phyloP scores from a whole-genome alignment of 2,797 vertebrate genomes.

The Hippoglossus hippoglossus region DNA sequence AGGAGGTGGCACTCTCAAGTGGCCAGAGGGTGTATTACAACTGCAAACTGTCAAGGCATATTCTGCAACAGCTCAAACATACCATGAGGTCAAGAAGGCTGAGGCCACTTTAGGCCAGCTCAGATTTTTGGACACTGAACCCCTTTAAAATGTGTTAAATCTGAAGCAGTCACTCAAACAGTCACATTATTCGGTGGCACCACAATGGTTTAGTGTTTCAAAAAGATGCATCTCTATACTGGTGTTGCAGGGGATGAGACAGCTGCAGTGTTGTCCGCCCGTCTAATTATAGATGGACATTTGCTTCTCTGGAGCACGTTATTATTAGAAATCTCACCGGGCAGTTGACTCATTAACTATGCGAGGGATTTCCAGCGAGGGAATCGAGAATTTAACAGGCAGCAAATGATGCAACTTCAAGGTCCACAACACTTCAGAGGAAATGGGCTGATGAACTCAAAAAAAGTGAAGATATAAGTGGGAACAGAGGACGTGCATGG shows the following conservation, averaged over 20 bases:
- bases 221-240: constrained; percentile 22
- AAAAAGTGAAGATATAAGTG: not conserved
- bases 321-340: constrained; percentile 79
- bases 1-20: constrained; percentile 52
- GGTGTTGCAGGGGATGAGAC: constrained; percentile 35
- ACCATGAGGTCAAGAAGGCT: not conserved
- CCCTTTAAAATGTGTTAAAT: not conserved
- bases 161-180: not conserved
- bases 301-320: constrained; percentile 70
- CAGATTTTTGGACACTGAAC: not conserved
- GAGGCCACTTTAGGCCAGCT: not conserved
- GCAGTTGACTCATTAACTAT: constrained; percentile 76
- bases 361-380: constrained; percentile 62
- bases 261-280: constrained; percentile 56
- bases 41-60: constrained; percentile 2
- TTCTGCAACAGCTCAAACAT: not conserved
- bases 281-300: constrained; percentile 80
- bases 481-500: constrained; percentile 13
- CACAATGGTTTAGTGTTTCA: constrained; percentile 24
- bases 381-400: constrained; percentile 54
- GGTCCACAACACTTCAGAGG: not conserved
- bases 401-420: constrained; percentile 40
- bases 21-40: constrained; percentile 53
- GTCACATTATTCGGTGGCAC: not conserved
- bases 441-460: not conserved